Evolutionary conservation across 2,797 vertebrate species (phyloP), one percentile per base, ranked within the genome.

Genomic region (Oreortyx pictus): DNA sequence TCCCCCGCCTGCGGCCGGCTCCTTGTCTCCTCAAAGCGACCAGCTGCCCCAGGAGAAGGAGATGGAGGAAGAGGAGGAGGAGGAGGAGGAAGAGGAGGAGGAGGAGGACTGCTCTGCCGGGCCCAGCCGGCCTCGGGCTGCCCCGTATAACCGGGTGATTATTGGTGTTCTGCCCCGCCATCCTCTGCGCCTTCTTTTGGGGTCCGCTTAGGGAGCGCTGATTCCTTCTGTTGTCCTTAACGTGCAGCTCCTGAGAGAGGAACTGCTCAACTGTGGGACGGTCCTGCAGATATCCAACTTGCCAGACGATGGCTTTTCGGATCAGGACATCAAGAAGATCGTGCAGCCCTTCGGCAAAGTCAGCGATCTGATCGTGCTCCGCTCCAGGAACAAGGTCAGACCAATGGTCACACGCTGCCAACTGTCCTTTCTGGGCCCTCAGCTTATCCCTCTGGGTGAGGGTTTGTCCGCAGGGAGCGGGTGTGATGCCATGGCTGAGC

Each of bases 301-400:
- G n/a, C 98, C 98, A 2, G 97, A 97, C 11, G 97, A 97, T 14
- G 96, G 95, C 47, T 98, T 95, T 62, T 95, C 97, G 12, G 97
- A 98, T 57, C 94, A 97, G 33, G 98, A 99, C 6, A 94, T 99
- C 47, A 89, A 97, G 13, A 86, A 97, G 56, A 96, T 98, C 6
- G 93, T 98, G 56, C 97, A 98, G 39, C 90, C 96, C 0, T 99
- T 98, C 80, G 99, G 99, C 73, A 98, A 98, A 97, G 97, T 98
- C n/a, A 98, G 96, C 56, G 98, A 98, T 19, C 91, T 98, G 24
- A 90, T 98, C 1, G 91, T 98, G 41, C 93, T 98, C 59, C 98
- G 97, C 72, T 97, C 97, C 35, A 98, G 97, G 78, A 97, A 98
- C 4, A 97, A 98, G 97, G 98, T 98, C 39, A 94, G 54, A 5